phyloP scores from a whole-genome alignment of 2,113 vertebrate genomes.

The Pogonocichla stellata region DNA sequence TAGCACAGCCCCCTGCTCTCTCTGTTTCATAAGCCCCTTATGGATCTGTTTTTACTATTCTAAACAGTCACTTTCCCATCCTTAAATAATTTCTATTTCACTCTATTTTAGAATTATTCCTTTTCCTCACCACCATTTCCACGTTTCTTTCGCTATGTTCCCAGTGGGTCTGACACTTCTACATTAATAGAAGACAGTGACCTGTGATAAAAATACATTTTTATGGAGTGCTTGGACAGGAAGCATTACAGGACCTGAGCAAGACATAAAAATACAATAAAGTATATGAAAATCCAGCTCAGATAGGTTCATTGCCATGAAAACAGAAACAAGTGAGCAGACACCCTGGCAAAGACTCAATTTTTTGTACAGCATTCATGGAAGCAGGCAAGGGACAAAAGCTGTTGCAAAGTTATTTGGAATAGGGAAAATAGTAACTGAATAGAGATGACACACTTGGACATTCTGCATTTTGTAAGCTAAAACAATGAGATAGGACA shows the following conservation, averaged over 20 bases:
- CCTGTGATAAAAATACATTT: slow-evolving; percentile 22
- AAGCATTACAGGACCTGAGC: background rate
- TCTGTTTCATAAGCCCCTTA: background rate
- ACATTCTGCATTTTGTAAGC: background rate
- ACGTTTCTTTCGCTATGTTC: background rate
- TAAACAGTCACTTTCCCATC: slow-evolving; percentile 24
- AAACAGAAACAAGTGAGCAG: slow-evolving; percentile 28
- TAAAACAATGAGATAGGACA: background rate
- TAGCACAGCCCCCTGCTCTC: background rate
- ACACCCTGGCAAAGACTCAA: background rate
- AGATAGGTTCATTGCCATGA: background rate
- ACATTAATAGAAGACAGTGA: slow-evolving; percentile 19
- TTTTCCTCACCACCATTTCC: background rate
- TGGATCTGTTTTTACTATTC: background rate
- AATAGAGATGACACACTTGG: background rate
- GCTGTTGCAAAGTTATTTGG: background rate
- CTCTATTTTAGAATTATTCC: slow-evolving; percentile 9
- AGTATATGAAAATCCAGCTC: background rate
- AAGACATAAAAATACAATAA: slow-evolving; percentile 14
- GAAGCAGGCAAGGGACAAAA: background rate
- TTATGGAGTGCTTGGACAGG: background rate
- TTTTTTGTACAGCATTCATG: background rate
- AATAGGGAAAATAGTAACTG: background rate
- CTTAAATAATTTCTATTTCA: slow-evolving; percentile 26
- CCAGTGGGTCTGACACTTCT: background rate